Evolutionary conservation across 2,888 invertebrate species (phyloP), one percentile per base, ranked within the genome.

Genomic region (Melanotus villosus): DNA sequence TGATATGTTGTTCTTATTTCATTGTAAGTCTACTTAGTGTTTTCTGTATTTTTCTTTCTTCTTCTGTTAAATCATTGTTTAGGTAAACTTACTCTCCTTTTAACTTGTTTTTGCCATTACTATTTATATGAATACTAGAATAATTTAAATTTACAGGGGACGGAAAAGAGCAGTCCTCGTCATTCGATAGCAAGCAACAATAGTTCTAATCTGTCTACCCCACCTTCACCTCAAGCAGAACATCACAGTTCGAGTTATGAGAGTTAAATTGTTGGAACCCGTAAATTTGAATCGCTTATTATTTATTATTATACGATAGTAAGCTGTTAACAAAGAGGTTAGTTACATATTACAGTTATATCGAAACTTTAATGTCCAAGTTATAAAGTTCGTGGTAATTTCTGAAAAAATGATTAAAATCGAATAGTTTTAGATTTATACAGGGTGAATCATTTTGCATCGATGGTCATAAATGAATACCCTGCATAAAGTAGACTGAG

Each of bases 101-200:
- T n/a, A n/a, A n/a, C n/a, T n/a, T n/a, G n/a, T n/a, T n/a, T n/a
- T n/a, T n/a, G n/a, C n/a, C n/a, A n/a, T n/a, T n/a, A n/a, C n/a
- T n/a, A n/a, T n/a, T n/a, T n/a, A n/a, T n/a, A n/a, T n/a, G n/a
- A n/a, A n/a, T n/a, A n/a, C n/a, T n/a, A n/a, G n/a, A n/a, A n/a
- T n/a, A n/a, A n/a, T n/a, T n/a, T n/a, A n/a, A n/a, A n/a, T 21
- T 41, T 70, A 12, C 56, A 85, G 85, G 83, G 80, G 54, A 82
- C 84, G 10, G 85, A 85, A 75, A 82, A 83, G 76, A 79, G 82
- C 69, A 91, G 90, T 82, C 91, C 91, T 43, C 88, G 92, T 67
- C 91, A 91, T 82, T 92, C 92, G 65, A 89, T 92, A 79, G 91
- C 91, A 68, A 92, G 92, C 71, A 91, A 91, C 84, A 91, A 91